phyloP scores from a whole-genome alignment of 2,113 vertebrate genomes.

The Lepus timidus region DNA sequence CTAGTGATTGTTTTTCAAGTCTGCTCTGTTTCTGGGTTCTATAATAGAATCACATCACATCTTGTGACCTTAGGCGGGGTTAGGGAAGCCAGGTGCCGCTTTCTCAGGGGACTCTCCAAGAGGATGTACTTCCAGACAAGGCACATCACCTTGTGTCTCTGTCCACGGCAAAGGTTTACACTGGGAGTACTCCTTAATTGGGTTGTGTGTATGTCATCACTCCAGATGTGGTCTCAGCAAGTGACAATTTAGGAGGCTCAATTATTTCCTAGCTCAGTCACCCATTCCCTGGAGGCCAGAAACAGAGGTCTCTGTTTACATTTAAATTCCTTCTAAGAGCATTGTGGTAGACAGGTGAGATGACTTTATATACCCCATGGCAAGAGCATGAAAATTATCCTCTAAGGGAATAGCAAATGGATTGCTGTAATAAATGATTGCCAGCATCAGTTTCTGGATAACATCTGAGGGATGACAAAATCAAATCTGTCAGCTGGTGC shows the following conservation, averaged over 20 bases:
- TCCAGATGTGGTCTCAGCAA: background rate
- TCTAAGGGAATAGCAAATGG: slow-evolving; percentile 7
- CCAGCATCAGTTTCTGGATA: background rate
- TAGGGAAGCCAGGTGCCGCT: background rate
- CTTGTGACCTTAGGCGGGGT: background rate
- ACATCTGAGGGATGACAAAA: background rate
- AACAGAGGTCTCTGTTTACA: slow-evolving; percentile 6
- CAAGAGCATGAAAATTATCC: background rate
- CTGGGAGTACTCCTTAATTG: background rate
- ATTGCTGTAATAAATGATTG: background rate
- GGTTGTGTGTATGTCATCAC: background rate
- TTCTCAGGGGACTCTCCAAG: background rate
- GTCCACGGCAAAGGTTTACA: background rate
- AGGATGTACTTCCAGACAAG: background rate
- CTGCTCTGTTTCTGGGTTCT: background rate
- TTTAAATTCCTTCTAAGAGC: slow-evolving; percentile 26
- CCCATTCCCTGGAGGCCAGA: background rate
- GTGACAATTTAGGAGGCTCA: background rate
- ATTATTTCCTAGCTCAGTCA: background rate
- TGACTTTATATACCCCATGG: background rate
- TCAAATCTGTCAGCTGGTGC: background rate
- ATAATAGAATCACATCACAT: background rate
- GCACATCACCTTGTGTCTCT: background rate
- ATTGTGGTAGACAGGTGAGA: background rate
- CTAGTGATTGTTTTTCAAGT: background rate